phyloP scores from a whole-genome alignment of 2,797 vertebrate genomes.

The Pachyuromys duprasi region DNA sequence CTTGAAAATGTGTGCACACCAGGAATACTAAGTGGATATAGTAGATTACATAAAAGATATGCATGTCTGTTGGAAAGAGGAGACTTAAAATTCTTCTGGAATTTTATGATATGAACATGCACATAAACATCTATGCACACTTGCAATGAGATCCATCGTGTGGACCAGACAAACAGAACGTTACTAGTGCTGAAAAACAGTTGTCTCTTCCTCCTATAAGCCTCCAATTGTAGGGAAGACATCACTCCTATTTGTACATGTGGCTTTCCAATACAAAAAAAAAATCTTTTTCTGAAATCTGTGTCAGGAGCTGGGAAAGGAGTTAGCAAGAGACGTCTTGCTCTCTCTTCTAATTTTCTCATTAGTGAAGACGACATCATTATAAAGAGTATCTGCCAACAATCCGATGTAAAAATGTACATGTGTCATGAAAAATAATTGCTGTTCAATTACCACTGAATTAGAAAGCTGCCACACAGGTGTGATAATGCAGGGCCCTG shows the following conservation, averaged over 20 bases:
- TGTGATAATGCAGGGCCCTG: conserved; percentile 85
- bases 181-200: neutral
- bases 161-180: neutral
- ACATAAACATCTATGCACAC: neutral
- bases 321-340: conserved; percentile 84
- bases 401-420: conserved; percentile 86
- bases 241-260: conserved; percentile 66
- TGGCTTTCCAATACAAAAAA: neutral
- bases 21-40: no score
- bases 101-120: conserved; percentile 20
- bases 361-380: conserved; percentile 86
- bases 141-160: neutral
- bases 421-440: conserved; percentile 90
- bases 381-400: conserved; percentile 88
- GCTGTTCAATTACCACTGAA: conserved; percentile 87
- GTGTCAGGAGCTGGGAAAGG: conserved; percentile 83
- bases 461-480: conserved; percentile 86
- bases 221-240: conserved; percentile 65
- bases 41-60: no score
- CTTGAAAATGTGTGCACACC: neutral
- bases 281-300: conserved; percentile 34
- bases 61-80: neutral
- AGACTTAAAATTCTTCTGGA: neutral
- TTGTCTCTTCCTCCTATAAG: neutral
- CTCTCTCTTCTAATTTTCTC: conserved; percentile 87